These are phyloP conservation scores for Drosophila pseudotalamancana DNA, from an alignment of 2,888 invertebrate species.

Conservation along the genomic window DNA sequence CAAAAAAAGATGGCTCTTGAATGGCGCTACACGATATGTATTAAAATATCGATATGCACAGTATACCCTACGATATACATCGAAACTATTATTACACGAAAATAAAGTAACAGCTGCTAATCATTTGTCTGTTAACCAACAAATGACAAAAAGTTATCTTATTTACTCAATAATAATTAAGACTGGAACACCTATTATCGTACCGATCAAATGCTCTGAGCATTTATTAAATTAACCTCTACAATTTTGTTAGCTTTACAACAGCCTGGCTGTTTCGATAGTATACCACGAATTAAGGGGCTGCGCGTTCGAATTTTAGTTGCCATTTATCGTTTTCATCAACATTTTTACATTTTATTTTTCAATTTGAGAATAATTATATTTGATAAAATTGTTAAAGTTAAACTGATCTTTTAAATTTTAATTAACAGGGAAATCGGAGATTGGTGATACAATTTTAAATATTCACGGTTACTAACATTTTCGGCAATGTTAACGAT, in stretches of 20 bases:
- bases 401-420: background rate
- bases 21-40: slow-evolving; percentile 8
- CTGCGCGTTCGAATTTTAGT: background rate
- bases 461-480: background rate
- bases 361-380: too few species aligned
- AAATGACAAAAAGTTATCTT: too few species aligned
- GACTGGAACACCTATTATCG: too few species aligned
- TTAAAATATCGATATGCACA: slow-evolving; percentile 16
- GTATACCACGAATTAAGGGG: background rate
- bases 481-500: slow-evolving; percentile 13
- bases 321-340: background rate
- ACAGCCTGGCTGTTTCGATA: background rate
- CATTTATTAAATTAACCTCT: too few species aligned
- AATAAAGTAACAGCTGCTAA: too few species aligned
- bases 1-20: slow-evolving; percentile 42
- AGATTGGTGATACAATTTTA: background rate
- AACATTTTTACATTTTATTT: too few species aligned
- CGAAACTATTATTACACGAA: background rate
- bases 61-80: background rate
- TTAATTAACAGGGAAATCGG: background rate
- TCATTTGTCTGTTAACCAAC: too few species aligned
- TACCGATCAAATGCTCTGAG: background rate
- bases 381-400: background rate
- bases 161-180: too few species aligned
- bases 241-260: too few species aligned